Evolutionary conservation across 1,140 invertebrate species (phyloP).

Genomic region (Pogonomyrmex barbatus): DNA sequence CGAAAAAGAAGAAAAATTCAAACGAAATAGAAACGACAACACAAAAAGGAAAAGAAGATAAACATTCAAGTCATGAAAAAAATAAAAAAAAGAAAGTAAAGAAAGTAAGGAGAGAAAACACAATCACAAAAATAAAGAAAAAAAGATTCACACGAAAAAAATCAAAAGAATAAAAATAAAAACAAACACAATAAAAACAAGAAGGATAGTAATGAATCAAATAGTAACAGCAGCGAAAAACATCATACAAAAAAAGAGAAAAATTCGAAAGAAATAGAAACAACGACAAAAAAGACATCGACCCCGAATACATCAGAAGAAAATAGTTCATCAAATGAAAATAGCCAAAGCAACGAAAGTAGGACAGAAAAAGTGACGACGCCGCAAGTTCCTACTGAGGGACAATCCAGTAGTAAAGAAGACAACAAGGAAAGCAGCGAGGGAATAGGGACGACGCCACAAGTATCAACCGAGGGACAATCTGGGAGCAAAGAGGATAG

Average conservation of each 20-base stretch:
- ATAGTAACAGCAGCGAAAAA: neutral
- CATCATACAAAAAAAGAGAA: too few species aligned
- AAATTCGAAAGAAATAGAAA: too few species aligned
- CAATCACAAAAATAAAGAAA: neutral
- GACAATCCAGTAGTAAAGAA: neutral
- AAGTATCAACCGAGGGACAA: neutral
- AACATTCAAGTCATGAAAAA: neutral
- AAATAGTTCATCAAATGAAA: too few species aligned
- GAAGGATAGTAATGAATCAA: neutral
- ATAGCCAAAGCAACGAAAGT: neutral
- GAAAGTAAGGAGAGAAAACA: too few species aligned
- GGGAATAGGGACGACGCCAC: neutral
- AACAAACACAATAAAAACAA: neutral
- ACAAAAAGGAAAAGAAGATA: too few species aligned
- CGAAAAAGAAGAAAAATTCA: neutral
- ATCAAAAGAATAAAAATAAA: neutral
- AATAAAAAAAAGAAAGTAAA: neutral
- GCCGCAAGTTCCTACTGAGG: neutral
- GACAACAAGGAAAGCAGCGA: neutral
- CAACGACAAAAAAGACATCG: too few species aligned
- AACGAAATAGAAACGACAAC: neutral
- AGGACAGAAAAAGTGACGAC: neutral
- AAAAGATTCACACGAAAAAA: neutral
- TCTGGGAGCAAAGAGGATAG: neutral
- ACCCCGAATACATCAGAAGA: too few species aligned